Conservation (phyloP, 2,113 vertebrate genomes). For the Laticauda colubrina region DNA sequence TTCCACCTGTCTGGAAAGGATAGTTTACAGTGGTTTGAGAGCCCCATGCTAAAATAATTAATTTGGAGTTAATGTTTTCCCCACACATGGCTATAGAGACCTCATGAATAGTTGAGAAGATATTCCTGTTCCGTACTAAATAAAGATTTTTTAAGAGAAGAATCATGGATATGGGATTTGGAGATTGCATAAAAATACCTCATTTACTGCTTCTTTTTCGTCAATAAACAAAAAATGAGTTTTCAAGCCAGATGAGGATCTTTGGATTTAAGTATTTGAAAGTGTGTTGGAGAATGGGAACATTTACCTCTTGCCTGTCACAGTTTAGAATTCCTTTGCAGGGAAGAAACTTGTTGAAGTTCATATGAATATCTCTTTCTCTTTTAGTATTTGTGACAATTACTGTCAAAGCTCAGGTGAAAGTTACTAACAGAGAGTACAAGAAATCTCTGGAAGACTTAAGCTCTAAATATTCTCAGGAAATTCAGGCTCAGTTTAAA, state of each 20-base stretch:
- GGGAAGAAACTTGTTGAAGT: not conserved
- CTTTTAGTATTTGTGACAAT: not conserved
- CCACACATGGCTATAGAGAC: not conserved
- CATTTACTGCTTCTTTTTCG: not conserved
- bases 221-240: not conserved
- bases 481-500: not conserved
- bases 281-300: not conserved
- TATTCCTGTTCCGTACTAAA: not conserved
- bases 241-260: not conserved
- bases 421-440: not conserved
- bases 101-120: not conserved
- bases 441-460: not conserved
- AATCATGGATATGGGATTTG: not conserved
- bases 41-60: not conserved
- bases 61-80: not conserved
- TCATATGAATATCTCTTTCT: not conserved
- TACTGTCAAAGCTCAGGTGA: not conserved
- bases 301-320: not conserved
- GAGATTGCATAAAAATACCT: not conserved
- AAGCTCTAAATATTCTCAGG: not conserved
- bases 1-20: not conserved
- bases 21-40: not conserved
- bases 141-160: not conserved
- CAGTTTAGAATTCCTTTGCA: not conserved
- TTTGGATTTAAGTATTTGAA: not conserved